Evolutionary conservation across 2,888 invertebrate species (phyloP).

Genomic region (Lacanobia oleracea): DNA sequence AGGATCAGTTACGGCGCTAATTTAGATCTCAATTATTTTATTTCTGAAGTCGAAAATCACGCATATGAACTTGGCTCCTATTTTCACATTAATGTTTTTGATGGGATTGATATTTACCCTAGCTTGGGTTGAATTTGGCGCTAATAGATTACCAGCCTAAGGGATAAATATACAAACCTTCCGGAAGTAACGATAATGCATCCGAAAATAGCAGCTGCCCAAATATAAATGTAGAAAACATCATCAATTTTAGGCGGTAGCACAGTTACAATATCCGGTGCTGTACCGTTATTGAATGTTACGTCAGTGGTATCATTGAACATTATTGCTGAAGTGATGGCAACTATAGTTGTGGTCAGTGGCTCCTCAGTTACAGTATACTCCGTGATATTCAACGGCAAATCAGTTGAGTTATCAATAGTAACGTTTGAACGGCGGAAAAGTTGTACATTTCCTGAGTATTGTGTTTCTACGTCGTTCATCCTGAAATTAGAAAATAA

Average conservation of each 20-base stretch:
- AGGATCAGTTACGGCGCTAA: too few relatives aligned
- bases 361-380: constrained; percentile 24
- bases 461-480: constrained; percentile 79
- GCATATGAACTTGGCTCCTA: too few relatives aligned
- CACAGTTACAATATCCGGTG: constrained; percentile 34
- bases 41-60: too few relatives aligned
- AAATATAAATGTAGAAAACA: constrained; percentile 88
- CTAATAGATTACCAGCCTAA: neutral
- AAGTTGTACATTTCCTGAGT: constrained; percentile 30
- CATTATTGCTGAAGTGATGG: constrained; percentile 17
- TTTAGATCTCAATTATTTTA: too few relatives aligned
- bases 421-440: constrained; percentile 14
- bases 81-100: too few relatives aligned
- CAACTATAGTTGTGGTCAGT: constrained; percentile 17
- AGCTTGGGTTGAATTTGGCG: neutral
- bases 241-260: constrained; percentile 72
- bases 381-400: constrained; percentile 22
- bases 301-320: constrained; percentile 16
- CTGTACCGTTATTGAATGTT: constrained; percentile 8
- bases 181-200: constrained; percentile 91
- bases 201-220: constrained; percentile 90
- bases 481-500: constrained; percentile 77
- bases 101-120: neutral
- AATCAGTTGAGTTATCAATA: constrained; percentile 6
- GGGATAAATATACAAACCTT: constrained; percentile 73